Conservation (phyloP, 37 sponge, comb jelly and placozoan genomes). For the Petrosia ficiformis region DNA sequence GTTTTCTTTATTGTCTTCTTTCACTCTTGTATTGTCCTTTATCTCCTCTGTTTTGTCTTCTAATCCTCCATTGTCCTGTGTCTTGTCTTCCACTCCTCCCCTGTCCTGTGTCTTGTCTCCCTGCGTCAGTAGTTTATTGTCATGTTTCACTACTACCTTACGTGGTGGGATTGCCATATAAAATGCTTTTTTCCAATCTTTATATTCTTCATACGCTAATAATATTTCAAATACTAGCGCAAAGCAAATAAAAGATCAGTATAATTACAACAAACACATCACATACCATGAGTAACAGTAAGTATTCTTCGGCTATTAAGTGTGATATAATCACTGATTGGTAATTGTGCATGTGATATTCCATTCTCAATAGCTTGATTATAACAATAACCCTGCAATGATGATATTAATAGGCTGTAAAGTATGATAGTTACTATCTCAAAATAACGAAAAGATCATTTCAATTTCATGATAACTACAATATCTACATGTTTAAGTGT, state of each 20-base stretch:
- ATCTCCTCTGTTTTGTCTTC: too few relatives aligned
- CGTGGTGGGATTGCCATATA: constrained; percentile 55
- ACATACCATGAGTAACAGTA: constrained; percentile 81
- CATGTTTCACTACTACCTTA: constrained; percentile 27
- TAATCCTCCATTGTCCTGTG: too few relatives aligned
- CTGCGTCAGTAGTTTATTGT: too few relatives aligned
- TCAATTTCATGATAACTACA: too few relatives aligned
- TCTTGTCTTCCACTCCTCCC: too few relatives aligned
- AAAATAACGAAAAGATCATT: too few relatives aligned
- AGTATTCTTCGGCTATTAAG: constrained; percentile 74
- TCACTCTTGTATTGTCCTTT: not conserved
- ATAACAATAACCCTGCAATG: constrained; percentile 83
- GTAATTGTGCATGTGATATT: constrained; percentile 76
- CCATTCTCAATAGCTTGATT: constrained; percentile 56
- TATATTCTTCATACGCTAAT: constrained; percentile 32
- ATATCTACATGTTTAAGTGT: too few relatives aligned
- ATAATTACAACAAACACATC: not conserved
- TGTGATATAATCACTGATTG: constrained; percentile 53
- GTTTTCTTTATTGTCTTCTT: not conserved
- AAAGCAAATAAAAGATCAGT: not conserved
- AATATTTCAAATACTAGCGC: constrained; percentile 82
- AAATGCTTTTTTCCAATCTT: constrained; percentile 71
- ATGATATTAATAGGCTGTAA: too few relatives aligned
- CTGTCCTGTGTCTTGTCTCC: too few relatives aligned
- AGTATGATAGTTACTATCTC: too few relatives aligned